Evolutionary conservation across 2,888 invertebrate genomes (phyloP).

Genomic region (Chalcosyrphus nemorum): DNA sequence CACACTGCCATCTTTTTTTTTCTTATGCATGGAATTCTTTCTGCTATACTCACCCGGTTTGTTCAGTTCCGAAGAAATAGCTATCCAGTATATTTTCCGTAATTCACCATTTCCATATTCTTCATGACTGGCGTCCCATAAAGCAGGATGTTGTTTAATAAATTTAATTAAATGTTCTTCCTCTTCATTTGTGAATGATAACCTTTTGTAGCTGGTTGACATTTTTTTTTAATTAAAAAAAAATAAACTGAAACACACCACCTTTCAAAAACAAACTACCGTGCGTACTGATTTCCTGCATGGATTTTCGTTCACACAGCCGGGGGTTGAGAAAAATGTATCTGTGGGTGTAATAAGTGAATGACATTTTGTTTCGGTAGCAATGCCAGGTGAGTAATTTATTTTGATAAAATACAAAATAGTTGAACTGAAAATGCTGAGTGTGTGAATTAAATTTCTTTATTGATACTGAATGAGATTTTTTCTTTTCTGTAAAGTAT

Average conservation of each 20-base stretch:
- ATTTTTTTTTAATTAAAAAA: background rate
- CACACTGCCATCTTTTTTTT: background rate
- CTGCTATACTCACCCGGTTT: conserved; percentile 49
- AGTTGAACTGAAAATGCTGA: background rate
- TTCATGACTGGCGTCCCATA: conserved; percentile 59
- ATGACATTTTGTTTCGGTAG: too few species aligned
- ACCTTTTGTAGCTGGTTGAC: conserved; percentile 57
- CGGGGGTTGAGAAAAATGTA: background rate
- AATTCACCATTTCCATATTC: conserved; percentile 65
- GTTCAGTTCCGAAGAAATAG: conserved; percentile 46
- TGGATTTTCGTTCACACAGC: conserved; percentile 35
- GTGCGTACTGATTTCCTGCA: conserved; percentile 46
- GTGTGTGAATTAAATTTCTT: too few species aligned
- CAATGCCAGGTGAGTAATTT: background rate
- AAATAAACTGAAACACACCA: background rate
- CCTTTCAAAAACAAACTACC: conserved; percentile 17
- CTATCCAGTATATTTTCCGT: conserved; percentile 58
- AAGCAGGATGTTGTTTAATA: conserved; percentile 58
- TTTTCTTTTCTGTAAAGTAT: too few species aligned
- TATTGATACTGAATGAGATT: too few species aligned
- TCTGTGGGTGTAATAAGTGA: background rate
- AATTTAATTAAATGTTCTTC: conserved; percentile 59
- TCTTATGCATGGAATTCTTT: conserved; percentile 63
- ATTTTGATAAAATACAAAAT: background rate
- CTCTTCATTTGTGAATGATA: conserved; percentile 71